Base-by-base conservation (phyloP, 1,140 invertebrate species). In the Drosophila sturtevanti region DNA sequence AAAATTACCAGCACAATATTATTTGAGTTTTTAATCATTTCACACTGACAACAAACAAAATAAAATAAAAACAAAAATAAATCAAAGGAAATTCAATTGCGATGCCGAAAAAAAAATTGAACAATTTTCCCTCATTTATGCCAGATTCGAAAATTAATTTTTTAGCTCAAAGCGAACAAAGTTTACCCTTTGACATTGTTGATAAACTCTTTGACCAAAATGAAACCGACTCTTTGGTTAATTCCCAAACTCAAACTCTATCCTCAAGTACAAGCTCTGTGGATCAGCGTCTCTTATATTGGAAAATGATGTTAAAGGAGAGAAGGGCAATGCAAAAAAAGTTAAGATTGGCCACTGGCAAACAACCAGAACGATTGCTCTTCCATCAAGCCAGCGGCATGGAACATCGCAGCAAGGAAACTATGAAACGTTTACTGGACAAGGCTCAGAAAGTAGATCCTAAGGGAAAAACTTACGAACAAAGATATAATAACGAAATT, bases 281-380 rank as follows among this genome's bases (percentile, higher is more conserved):
- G 7, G 89, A 91, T 34, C 70, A 22, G 5, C 77, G 89, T 6
- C 52, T 91, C 14, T 31, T 79, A 11, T 91, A 91, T 54, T 91
- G 89, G 89, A 91, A 91, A 52, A 55, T 75, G 10, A 71, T 81
- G 72, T 54, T 91, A 4, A 48, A 22, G 0, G 21, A 84, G 5
- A 64, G 89, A 0, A 64, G 77, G 1, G 21, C 51, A 0, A 18
- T 89, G 27, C 71, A 77, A 14, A n/a, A 48, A 0, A 74, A 52
- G 11, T 52, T 91, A 16, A 51, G 48, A 0, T 14, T 14, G 11
- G 54, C 68, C 1, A 70, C 63, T 4, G 66, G 51, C 6, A 72
- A 77, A 5, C 4, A 10, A 5, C 67, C 78, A 0, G 7, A 54
- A 0, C 12, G 73, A 1, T 48, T 90, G 16, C 65, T 77, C 14